Base-by-base conservation (phyloP, 2,113 vertebrate species). In the Parus major region DNA sequence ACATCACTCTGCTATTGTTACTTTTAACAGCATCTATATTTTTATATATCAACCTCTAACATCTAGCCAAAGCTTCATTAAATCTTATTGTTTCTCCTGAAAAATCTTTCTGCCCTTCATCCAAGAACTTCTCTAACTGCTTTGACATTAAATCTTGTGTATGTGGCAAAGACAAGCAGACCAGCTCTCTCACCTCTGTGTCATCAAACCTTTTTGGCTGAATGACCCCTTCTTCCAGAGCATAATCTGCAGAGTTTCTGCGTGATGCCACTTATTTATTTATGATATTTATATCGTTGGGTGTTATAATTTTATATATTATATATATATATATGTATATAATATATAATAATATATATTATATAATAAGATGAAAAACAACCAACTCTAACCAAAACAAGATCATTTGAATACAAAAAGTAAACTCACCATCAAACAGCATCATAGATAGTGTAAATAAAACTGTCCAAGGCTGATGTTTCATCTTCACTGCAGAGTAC, bases 181-280 rank as follows among this genome's bases (percentile, higher is more conserved):
- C 31, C 35, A 46, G 15, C 7, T 64, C 18, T 80, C 59, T 83
- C 7, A 2, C 15, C 50, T 42, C 25, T 0, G 0, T 24, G n/a
- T 44, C 22, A 29, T 72, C 35, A 83, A 86, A 42, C 0, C 8
- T 59, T 55, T 83, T 50, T 46, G 28, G 5, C 35, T 55, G 39
- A 65, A 33, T 28, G 49, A 64, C 39, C 20, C 17, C 29, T 68
- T 83, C 11, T 68, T 23, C 7, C 41, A 64, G 13, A 60, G 11
- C 12, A 55, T 60, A 76, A 77, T 12, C 36, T 65, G 29, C 46
- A 36, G 6, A 28, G n/a, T 36, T 79, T 79, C 16, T 46, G 7
- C 82, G 23, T 55, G 21, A 25, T 53, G 18, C 35, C 28, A 24
- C 20, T 82, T 36, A 25, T 44, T 70, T 55, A 31, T n/a, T n/a